Evolutionary conservation across 2,888 invertebrate species (phyloP), one percentile per base, ranked within the genome.

Genomic region (Hipparchia semele): DNA sequence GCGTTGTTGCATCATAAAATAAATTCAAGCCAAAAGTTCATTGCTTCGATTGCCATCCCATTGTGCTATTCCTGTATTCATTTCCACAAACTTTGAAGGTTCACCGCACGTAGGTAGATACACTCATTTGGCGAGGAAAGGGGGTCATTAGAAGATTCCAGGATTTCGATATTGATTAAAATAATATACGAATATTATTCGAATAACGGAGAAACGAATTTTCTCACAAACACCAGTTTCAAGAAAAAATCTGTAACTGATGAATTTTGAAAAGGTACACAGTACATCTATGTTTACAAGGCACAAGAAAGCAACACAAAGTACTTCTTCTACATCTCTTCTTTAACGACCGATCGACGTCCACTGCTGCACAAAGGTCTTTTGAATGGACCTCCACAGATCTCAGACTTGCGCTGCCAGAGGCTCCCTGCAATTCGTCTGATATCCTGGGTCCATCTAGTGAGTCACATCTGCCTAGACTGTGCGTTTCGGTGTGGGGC

Each of bases 11-110:
- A 67, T 58, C 56, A 46, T 58, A 7, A 46, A 56, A 58, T 67
- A 67, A 58, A 67, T 67, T 10, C 67, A 58, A 56, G 67, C 45
- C 46, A 56, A 58, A 56, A 58, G 67, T 67, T 58, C 67, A 58
- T 67, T 67, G 67, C 45, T 67, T 67, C 58, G 67, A 67, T 58
- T 67, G 13, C 46, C 39, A 45, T 67, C 56, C 13, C 56, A 13
- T 56, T 46, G 46, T 46, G 56, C 46, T 67, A 67, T 67, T 67
- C 58, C 45, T 13, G 67, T 67, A 67, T 46, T 45, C 56, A 46
- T 58, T 67, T 67, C 67, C 58, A 67, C 67, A 46, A 67, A 67
- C 46, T 58, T 58, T 46, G 13, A 46, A 58, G 67, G 6, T 65
- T 65, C 65, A 53, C 39, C 7, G 51, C 23, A 49, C 49, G 7